Base-by-base conservation (phyloP, 2,888 invertebrate species). In the Autographa gamma region DNA sequence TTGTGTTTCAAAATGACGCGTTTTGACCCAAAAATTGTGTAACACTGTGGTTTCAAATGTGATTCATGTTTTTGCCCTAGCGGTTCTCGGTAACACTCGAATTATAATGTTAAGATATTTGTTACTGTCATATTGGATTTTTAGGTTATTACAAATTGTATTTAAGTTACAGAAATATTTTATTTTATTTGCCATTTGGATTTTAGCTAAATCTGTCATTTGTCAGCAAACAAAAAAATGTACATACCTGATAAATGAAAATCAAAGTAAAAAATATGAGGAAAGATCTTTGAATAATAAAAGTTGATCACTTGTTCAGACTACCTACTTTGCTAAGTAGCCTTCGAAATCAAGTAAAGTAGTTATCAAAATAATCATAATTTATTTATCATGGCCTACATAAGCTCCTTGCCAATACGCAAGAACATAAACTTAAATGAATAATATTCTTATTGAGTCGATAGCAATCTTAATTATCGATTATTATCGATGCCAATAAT, bases 1-100 rank as follows among this genome's bases (percentile, higher is more conserved):
- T 80, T 80, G 80, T 79, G 77, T 82, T 82, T 63, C 78, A 71
- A 84, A 80, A 82, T 80, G 73, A 73, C 79, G 64, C 63, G 75
- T 83, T 83, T 79, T 79, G 74, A 82, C 80, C 78, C 76, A 70
- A 82, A 80, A 82, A 73, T 82, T 76, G 73, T 75, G 76, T 72
- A 80, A 84, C 66, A 32, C 54, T 84, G 82, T 62, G 79, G 77
- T 77, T 79, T 79, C 74, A 72, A 71, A 77, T 74, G 70, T 81
- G 77, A 82, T 80, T 82, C 81, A 82, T 82, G 63, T 66, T 66
- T 70, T 71, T 71, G 70, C 71, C 64, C 74, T 80, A 73, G 72
- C 65, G 61, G 69, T 82, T 74, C 73, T 71, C 48, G 38, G 77
- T 71, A 69, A 31, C 43, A 59, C 14, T 14, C 13, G 48, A 54